Base-by-base conservation (phyloP, 1,140 invertebrate species). In the Muscidifurax raptorellus region DNA sequence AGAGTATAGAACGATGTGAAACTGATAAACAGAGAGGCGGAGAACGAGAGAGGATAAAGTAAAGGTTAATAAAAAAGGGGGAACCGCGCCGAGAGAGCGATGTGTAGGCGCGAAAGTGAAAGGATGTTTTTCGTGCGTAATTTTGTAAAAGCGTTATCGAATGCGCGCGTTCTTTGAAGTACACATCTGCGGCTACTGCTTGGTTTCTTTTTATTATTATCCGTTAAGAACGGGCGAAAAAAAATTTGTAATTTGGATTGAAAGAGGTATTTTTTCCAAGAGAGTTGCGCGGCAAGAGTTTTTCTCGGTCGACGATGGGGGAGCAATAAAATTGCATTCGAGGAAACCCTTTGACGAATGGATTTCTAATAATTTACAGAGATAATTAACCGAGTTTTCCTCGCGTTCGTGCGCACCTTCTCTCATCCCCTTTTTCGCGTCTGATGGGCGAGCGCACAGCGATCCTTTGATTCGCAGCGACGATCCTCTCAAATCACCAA, bases 361-460 rank as follows among this genome's bases (percentile, higher is more conserved):
- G 86, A 88, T 88, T 87, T 87, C 83, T 88, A 86, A 88, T 88
- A 86, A 87, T 88, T 87, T 86, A 86, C 86, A 86, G 85, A 85
- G 84, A 87, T 87, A 87, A 87, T 88, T 88, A 88, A 87, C 79
- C 86, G 81, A 86, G 83, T 86, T 80, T 64, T 78, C 79, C 15
- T 80, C 71, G 28, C 44, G 71, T 74, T 75, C 59, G 40, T 67
- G 22, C 27, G 12, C 32, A 15, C 25, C 6, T 12, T 9, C 72
- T 36, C 40, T 67, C 30, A 22, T 76, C 32, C 64, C n/a, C 59
- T 44, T 27, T 79, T 52, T 52, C 22, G 44, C 78, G 47, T 32
- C 74, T 74, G 64, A 47, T 40, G 59, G 75, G 76, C 80, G 52
- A 13, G 44, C 9, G 15, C 13, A n/a, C n/a, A 13, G 44, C 59